Evolutionary conservation across 2,888 invertebrate species (phyloP), one percentile per base, ranked within the genome.

Genomic region (Physocephala rufipes): DNA sequence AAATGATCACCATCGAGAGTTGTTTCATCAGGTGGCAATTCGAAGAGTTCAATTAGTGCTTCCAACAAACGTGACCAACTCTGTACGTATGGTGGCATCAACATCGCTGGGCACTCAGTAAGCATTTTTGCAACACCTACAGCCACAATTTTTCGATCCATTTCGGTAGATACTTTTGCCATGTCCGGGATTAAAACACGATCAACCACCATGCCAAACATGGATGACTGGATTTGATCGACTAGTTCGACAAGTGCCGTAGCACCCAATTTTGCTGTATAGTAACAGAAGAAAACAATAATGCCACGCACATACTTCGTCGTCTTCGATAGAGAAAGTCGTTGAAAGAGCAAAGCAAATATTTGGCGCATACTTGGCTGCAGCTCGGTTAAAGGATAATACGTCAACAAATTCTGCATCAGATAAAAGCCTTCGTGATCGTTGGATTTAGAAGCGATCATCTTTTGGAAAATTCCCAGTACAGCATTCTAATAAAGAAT

Each of bases 351-450:
- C 72, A 98, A 86, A 16, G 95, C 89, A 85, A 97, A 95, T 72
- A 98, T 90, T 86, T 96, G 95, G 82, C 94, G 94, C 82, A 94
- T 89, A 85, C 90, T 96, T 26, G 90, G 90, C 68, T 91, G 89
- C 82, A 97, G 87, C 64, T 91, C 89, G 21, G 91, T 89, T 91
- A 89, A 88, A 75, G 95, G 93, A 81, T 96, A 92, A 82, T 94
- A 90, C 82, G 92, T 92, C 59, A 99, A 89, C 79, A 99, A 90
- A 61, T 91, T 91, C 82, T 95, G 94, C 77, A 99, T 90, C 13
- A 99, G 88, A 81, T 93, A 91, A 86, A 99, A 98, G 7, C 98
- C 99, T 86, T 99, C 96, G 80, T 97, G 96, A 85, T 99, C 99
- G 82, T 98, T 95, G 0, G 92, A 89, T 87, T 96, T 97, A 0